A percentile compares a stretch with the other conserved stretches of the same genome.
Evolutionary conservation across 2,113 vertebrate species (phyloP).

Genomic region (Miniopterus natalensis): DNA sequence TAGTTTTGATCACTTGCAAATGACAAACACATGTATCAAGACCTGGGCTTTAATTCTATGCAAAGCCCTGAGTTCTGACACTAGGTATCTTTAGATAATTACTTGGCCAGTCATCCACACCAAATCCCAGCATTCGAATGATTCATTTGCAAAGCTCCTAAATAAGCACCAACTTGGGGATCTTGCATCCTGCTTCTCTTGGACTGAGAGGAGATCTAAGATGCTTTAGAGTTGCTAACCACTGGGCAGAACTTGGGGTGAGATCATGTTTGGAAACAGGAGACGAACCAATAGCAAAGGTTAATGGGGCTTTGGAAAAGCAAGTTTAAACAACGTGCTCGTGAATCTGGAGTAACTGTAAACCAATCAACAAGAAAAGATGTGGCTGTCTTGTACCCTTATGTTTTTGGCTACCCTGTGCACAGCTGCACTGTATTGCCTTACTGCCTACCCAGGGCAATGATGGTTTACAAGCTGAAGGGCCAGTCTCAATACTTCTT

Average conservation of each 20-base stretch:
- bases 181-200: neutral
- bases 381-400: neutral
- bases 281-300: conserved; percentile 69
- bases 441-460: neutral
- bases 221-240: conserved; percentile 3
- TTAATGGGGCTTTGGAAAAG: conserved; percentile 70
- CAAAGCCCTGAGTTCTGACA: conserved; percentile 11
- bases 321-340: conserved; percentile 72
- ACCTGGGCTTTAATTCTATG: neutral
- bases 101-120: conserved; percentile 20
- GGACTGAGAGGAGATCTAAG: conserved; percentile 40
- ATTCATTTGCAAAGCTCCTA: conserved; percentile 55
- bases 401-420: neutral
- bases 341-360: conserved; percentile 40
- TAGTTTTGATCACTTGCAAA: neutral
- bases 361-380: conserved; percentile 65
- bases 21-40: neutral
- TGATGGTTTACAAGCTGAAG: neutral
- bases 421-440: neutral
- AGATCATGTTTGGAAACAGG: conserved; percentile 72
- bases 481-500: neutral
- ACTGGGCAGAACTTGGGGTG: neutral
- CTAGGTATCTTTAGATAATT: conserved; percentile 29
- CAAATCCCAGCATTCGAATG: conserved; percentile 53
- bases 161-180: conserved; percentile 35